Evolutionary conservation across 2,113 vertebrate genomes (phyloP), one percentile per base, ranked within the genome.

Genomic region (Gambusia affinis): DNA sequence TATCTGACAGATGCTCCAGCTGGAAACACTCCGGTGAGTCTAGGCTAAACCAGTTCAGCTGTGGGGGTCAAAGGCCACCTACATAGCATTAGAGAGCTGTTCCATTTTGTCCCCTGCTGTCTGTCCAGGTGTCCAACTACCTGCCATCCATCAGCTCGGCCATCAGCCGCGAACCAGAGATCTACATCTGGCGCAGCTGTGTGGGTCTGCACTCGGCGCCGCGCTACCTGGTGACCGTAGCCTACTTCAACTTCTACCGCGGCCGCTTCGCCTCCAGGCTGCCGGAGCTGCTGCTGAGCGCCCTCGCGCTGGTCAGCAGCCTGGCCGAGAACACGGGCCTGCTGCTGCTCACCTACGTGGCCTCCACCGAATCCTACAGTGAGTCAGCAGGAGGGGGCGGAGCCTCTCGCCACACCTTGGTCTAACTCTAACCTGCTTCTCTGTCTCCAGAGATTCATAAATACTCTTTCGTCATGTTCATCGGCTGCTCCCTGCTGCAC

Each of bases 111-210:
- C 42, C 39, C 15, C 15, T 44, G 42, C 12, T 22, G 24, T 51
- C 47, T 28, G 19, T 57, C 29, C 91, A 99, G 98, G 98, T 99
- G 3, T 72, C 93, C 1, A 99, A 99, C 93, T 98, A 97, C 92
- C 96, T 99, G 15, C 98, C 98, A 0, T 99, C 98, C 30, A 96
- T 99, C 93, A 99, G 97, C 5, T 94, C 97, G 0, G 96, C 97
- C 42, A 97, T 99, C n/a, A 96, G 95, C 0, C 95, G 94, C 28
- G 90, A 95, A 0, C 97, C 97, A 0, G 96, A 98, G 92, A 95
- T 96, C 54, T 99, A 98, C 62, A 95, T 99, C 64, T 99, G 98
- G 97, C 95, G 97, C 10, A 92, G 96, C 84, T 97, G 96, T 91
- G 95, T 99, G 4, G 96, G 94, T 4, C 92, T 99, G 47, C 98